Evolutionary conservation across 2,113 vertebrate genomes (phyloP), one percentile per base, ranked within the genome.

Genomic region (Typhlomys cinereus): DNA sequence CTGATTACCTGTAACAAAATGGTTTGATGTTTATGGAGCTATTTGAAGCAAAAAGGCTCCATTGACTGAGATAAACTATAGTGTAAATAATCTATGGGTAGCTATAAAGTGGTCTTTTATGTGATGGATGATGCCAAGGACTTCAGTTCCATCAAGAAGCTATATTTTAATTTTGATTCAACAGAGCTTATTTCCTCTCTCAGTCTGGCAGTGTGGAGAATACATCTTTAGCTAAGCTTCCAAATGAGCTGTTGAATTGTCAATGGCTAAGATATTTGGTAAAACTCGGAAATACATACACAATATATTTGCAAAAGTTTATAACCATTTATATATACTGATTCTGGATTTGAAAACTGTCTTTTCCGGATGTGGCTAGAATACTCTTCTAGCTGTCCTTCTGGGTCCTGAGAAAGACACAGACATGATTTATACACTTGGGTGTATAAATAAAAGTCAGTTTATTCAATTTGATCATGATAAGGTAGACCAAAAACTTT

Each of bases 1-100:
- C 25, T 86, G 79, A 93, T 93, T 83, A 88, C 48, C 41, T 89
- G n/a, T 25, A 95, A 95, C 85, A 93, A 57, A 96, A 95, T 52
- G 89, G 48, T 78, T 92, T 83, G 21, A 85, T 83, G 79, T 74
- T 92, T 92, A 89, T 73, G 81, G 87, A 92, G 61, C 70, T 80
- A 78, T 96, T 93, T 93, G 83, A 80, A 93, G 57, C 61, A 73
- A 94, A 95, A 96, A 59, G 36, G 3, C 74, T 31, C 8, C 57
- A 57, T 36, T 75, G 81, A 83, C 76, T 90, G 74, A 92, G 64
- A 91, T 88, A 48, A 93, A 88, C 50, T 44, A 29, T 17, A 20
- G 36, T 46, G 11, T 88, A 90, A 93, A 85, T 90, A 93, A 91
- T 76, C 64, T n/a, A 57, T 61, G 36, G 17, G 2, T 14, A 69